Percentiles rank a stretch among this genome's conserved stretches.
Conservation (phyloP, 2,797 vertebrate species). For the Dryobates pubescens region DNA sequence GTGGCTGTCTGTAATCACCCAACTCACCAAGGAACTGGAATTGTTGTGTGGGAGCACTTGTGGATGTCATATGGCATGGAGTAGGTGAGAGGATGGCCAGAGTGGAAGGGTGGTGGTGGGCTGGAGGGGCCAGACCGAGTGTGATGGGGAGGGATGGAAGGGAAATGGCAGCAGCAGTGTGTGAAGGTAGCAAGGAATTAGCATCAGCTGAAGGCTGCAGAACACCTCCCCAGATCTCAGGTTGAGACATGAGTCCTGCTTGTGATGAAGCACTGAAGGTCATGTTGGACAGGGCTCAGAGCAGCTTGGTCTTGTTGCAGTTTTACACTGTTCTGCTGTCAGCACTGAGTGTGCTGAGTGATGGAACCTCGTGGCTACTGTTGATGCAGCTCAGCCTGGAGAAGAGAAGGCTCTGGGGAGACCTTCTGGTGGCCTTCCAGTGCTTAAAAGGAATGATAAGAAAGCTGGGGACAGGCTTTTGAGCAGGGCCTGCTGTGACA, state of each 20-base stretch:
- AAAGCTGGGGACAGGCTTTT: no score
- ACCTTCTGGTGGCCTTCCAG: no score
- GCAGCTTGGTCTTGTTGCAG: background rate
- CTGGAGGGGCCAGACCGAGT: background rate
- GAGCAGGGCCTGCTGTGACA: no score
- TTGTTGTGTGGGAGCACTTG: background rate
- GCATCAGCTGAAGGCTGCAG: background rate
- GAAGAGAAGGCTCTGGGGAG: no score
- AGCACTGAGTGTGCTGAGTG: no score
- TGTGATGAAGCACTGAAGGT: background rate
- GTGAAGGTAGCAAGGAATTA: background rate
- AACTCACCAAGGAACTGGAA: background rate
- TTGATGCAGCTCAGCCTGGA: no score
- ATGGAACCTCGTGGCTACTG: no score
- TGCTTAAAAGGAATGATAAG: no score
- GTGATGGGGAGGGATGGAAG: fast-evolving
- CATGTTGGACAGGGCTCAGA: background rate
- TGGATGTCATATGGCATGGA: fast-evolving
- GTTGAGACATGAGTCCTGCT: background rate
- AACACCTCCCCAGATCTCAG: background rate
- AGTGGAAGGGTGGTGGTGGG: background rate
- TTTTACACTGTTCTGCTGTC: no score
- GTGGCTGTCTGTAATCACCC: background rate
- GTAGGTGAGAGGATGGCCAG: no score
- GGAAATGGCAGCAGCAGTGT: fast-evolving